A percentile compares a stretch with the other conserved stretches of the same genome.
Evolutionary conservation across 2,797 vertebrate species (phyloP).

Genomic region (Brachyalestes nurse): DNA sequence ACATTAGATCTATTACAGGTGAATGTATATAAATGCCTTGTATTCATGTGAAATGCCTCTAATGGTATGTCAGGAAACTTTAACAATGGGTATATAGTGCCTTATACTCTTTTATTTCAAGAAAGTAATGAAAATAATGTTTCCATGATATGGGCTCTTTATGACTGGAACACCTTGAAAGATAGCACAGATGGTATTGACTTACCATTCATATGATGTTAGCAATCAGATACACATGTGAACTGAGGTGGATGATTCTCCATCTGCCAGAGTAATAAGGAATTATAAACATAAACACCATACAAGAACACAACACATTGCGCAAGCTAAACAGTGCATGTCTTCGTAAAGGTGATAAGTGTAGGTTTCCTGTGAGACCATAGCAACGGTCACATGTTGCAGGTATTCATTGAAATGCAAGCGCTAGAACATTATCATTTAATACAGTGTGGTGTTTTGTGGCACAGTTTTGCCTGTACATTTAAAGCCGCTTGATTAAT

Average conservation of each 20-base stretch:
- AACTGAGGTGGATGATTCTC: conserved; percentile 33
- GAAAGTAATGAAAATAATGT: background rate
- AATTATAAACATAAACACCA: conserved; percentile 6
- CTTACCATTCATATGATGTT: conserved; percentile 35
- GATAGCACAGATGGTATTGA: conserved; percentile 40
- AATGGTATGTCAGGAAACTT: too few species aligned
- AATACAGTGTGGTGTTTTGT: conserved; percentile 3
- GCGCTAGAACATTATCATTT: background rate
- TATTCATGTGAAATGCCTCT: background rate
- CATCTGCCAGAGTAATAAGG: conserved; percentile 32
- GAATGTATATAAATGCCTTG: background rate
- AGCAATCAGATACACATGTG: conserved; percentile 30
- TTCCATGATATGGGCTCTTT: background rate
- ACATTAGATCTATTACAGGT: background rate
- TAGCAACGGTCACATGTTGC: background rate
- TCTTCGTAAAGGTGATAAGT: background rate
- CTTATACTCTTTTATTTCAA: background rate
- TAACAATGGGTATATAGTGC: too few species aligned
- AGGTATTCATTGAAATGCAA: background rate
- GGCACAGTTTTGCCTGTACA: conserved; percentile 16
- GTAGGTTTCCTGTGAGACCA: background rate
- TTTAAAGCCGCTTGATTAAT: conserved; percentile 42
- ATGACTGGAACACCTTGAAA: conserved; percentile 31
- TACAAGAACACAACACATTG: too few species aligned
- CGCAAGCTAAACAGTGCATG: background rate